Conservation (phyloP, 2,888 invertebrate genomes). For the Philhelius pedissequus region DNA sequence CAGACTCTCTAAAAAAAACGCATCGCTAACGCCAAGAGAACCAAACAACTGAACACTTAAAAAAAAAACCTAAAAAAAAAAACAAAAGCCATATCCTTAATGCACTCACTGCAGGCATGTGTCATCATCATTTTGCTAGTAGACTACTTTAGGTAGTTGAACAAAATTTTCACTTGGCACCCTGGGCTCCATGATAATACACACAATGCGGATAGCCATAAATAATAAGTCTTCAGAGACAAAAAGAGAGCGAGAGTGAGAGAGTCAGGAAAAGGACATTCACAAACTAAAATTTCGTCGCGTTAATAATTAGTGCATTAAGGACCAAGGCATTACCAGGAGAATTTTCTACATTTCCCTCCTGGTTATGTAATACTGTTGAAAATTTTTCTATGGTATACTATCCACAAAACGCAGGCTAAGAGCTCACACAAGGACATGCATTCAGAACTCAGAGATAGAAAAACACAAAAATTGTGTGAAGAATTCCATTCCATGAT, state of each 20-base stretch:
- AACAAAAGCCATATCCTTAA: conserved; percentile 56
- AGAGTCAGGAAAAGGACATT: background rate
- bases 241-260: background rate
- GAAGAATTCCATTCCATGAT: conserved; percentile 43
- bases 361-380: conserved; percentile 33
- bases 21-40: conserved; percentile 13
- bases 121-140: conserved; percentile 39
- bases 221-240: conserved; percentile 48
- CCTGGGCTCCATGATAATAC: conserved; percentile 45
- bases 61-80: background rate
- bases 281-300: conserved; percentile 40
- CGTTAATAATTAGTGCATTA: conserved; percentile 65
- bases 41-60: conserved; percentile 34
- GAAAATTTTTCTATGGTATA: conserved; percentile 7
- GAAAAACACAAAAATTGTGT: conserved; percentile 15
- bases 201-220: conserved; percentile 62
- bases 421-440: background rate
- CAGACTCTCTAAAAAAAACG: conserved; percentile 17
- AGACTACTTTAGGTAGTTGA: conserved; percentile 1
- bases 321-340: conserved; percentile 32
- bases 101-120: conserved; percentile 63
- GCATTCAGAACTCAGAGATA: background rate
- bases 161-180: conserved; percentile 37
- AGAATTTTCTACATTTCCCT: background rate
- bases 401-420: conserved; percentile 4